Percentiles rank a stretch among this genome's conserved stretches.
These are phyloP conservation scores for Maniola jurtina DNA, from an alignment of 1,140 invertebrate species.

Conservation along the genomic window DNA sequence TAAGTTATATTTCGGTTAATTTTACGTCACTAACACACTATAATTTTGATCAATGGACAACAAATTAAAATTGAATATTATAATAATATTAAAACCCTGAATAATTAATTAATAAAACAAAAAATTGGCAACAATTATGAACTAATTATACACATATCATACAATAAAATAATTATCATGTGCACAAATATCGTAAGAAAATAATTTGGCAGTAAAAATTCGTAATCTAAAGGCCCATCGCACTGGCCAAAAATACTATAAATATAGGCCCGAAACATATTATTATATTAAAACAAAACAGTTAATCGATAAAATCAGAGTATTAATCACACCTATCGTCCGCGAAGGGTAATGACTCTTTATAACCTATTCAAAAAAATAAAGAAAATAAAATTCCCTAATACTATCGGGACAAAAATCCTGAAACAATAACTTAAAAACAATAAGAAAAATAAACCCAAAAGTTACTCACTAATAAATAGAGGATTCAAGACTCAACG, in stretches of 20 bases:
- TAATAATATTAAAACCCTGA: conserved; percentile 75
- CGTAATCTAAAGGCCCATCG: conserved; percentile 75
- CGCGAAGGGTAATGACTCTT: conserved; percentile 69
- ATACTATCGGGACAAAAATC: conserved; percentile 79
- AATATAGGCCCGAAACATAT: conserved; percentile 70
- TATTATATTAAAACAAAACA: conserved; percentile 69
- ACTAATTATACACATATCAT: conserved; percentile 74
- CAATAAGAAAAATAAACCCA: conserved; percentile 77
- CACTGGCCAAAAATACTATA: conserved; percentile 76
- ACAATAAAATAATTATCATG: conserved; percentile 77
- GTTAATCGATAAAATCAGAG: conserved; percentile 72
- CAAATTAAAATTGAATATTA: conserved; percentile 72
- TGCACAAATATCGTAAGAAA: conserved; percentile 78
- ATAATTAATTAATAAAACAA: conserved; percentile 74
- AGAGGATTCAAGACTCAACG: conserved; percentile 72
- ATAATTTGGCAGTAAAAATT: conserved; percentile 79
- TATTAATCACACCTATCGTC: conserved; percentile 73
- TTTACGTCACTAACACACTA: conserved; percentile 75
- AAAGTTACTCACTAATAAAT: conserved; percentile 77
- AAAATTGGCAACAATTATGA: conserved; percentile 77
- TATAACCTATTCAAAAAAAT: conserved; percentile 66
- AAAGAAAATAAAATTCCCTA: conserved; percentile 79
- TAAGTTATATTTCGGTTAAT: conserved; percentile 73
- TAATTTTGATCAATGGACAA: conserved; percentile 78
- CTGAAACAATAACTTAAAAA: conserved; percentile 79